Evolutionary conservation across 2,113 vertebrate species (phyloP).

Genomic region (Cebus imitator): DNA sequence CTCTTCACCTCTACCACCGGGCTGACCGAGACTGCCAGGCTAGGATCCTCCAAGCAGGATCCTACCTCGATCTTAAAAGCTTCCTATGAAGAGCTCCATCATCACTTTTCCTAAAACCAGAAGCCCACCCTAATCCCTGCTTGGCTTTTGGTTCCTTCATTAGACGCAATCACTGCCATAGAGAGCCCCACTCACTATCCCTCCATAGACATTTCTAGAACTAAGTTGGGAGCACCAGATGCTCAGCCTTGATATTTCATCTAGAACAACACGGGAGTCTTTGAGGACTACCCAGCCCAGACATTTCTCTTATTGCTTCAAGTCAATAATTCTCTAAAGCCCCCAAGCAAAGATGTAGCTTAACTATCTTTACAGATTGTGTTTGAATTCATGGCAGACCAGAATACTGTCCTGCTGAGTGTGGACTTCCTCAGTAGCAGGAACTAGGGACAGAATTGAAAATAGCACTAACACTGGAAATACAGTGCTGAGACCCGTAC

Average conservation of each 20-base stretch:
- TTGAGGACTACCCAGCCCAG: slow-evolving; percentile 42
- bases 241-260: background rate
- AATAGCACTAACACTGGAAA: background rate
- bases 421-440: background rate
- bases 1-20: background rate
- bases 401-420: background rate
- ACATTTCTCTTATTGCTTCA: slow-evolving; percentile 24
- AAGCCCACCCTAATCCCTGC: background rate
- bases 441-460: background rate
- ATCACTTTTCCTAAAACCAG: background rate
- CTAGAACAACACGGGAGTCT: slow-evolving; percentile 25
- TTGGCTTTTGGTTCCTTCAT: background rate
- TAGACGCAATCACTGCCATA: background rate
- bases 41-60: background rate
- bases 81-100: background rate
- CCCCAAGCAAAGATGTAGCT: background rate
- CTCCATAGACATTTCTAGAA: background rate
- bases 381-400: background rate
- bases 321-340: slow-evolving; percentile 11
- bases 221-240: background rate
- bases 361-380: slow-evolving; percentile 26
- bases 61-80: background rate
- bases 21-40: background rate
- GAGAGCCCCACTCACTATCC: background rate
- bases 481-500: background rate